Evolutionary conservation across 2,797 vertebrate species (phyloP).

Genomic region (Tauraco hartlaubi): DNA sequence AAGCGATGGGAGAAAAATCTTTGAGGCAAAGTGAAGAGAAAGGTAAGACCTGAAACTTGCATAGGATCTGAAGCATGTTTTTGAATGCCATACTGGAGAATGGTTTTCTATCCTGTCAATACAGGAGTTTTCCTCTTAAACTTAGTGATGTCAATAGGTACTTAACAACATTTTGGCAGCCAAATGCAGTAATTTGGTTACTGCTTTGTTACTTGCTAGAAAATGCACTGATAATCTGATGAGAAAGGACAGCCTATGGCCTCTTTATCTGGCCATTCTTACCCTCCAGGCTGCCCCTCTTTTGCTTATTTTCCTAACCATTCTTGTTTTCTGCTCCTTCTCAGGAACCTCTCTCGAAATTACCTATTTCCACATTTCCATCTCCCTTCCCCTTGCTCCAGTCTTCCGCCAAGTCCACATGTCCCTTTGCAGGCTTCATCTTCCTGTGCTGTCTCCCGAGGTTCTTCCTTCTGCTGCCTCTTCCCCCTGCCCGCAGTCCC

Average conservation of each 20-base stretch:
- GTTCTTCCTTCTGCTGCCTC: not conserved
- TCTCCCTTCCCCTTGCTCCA: not conserved
- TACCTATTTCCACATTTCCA: not conserved
- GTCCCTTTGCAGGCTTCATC: not conserved
- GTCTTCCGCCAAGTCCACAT: not conserved
- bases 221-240: not conserved
- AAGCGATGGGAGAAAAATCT: not conserved
- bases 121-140: not conserved
- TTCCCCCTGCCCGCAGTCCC: fast-evolving
- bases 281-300: not conserved
- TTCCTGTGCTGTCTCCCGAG: not conserved
- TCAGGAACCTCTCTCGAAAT: not conserved
- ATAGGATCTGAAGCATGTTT: not conserved
- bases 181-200: not conserved
- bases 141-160: not conserved
- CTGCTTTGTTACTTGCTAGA: not conserved
- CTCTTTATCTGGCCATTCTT: not conserved
- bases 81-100: not conserved
- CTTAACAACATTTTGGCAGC: not conserved
- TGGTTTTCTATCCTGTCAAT: not conserved
- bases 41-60: not conserved
- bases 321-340: not conserved
- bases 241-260: not conserved
- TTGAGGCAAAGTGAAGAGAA: not conserved
- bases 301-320: not conserved